Evolutionary conservation across 2,113 vertebrate genomes (phyloP).

Genomic region (Calyptommatus sinebrachiatus): DNA sequence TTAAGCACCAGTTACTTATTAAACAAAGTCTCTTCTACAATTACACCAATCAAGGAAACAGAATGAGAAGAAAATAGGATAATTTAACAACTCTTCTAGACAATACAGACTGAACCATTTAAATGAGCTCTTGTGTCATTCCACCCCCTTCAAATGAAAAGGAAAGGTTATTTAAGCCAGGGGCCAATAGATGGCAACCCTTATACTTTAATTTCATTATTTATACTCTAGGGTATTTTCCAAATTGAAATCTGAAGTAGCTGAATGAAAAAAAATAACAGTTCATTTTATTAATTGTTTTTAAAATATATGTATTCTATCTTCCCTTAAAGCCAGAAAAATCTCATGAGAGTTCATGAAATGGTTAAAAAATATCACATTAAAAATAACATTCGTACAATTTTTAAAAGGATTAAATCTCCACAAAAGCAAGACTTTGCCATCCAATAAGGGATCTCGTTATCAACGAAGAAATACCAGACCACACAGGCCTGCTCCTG

Average conservation of each 20-base stretch:
- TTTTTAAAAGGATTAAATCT: too few species aligned
- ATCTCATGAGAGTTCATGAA: too few species aligned
- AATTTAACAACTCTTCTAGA: conserved; percentile 31
- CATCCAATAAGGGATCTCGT: too few species aligned
- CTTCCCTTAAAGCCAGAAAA: too few species aligned
- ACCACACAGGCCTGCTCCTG: too few species aligned
- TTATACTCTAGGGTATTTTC: neutral
- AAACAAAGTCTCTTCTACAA: conserved; percentile 9
- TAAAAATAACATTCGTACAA: too few species aligned
- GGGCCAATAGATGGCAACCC: neutral
- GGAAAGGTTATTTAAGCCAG: neutral
- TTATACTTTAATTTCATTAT: neutral
- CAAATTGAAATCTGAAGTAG: neutral
- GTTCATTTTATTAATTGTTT: too few species aligned
- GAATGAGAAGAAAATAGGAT: conserved; percentile 28
- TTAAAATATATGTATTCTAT: too few species aligned
- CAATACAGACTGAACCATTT: neutral
- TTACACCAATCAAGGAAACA: conserved; percentile 27
- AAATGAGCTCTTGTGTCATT: conserved; percentile 4
- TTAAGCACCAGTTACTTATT: conserved; percentile 32
- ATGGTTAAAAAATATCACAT: too few species aligned
- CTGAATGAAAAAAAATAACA: neutral
- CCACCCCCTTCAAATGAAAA: neutral
- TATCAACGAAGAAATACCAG: too few species aligned
- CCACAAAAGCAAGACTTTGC: too few species aligned